Percentiles rank a stretch among this genome's conserved stretches.
These are phyloP conservation scores for Talpa occidentalis DNA, from an alignment of 2,113 vertebrate species.

Conservation along the genomic window DNA sequence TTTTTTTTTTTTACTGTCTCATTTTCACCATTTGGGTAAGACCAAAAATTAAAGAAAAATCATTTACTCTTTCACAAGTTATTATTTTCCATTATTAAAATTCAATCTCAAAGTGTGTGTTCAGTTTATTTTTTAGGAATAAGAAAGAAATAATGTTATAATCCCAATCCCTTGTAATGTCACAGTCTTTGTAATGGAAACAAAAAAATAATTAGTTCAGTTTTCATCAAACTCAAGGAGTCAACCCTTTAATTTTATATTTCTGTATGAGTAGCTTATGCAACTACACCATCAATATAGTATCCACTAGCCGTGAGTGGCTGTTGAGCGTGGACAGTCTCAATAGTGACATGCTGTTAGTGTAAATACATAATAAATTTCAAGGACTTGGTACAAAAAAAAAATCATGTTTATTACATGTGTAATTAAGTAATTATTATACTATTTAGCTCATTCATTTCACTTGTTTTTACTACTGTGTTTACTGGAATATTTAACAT, in stretches of 20 bases:
- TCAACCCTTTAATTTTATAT: not conserved
- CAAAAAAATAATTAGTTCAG: not conserved
- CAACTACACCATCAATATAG: not conserved
- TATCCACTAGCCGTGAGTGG: not conserved
- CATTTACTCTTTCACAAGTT: not conserved
- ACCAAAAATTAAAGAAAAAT: conserved; percentile 8
- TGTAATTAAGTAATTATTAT: not conserved
- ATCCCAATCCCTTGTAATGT: not conserved
- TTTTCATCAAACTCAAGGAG: not conserved
- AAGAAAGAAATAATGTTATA: conserved; percentile 2
- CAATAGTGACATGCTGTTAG: not conserved
- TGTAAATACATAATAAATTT: not conserved
- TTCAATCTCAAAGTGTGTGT: not conserved
- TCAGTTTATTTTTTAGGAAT: conserved; percentile 18
- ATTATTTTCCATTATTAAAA: not conserved
- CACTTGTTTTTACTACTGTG: not conserved
- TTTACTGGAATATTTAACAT: not conserved
- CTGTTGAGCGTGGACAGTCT: not conserved
- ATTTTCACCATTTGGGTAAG: conserved; percentile 14
- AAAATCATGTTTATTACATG: not conserved
- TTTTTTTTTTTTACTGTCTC: not conserved
- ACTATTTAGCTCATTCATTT: not conserved
- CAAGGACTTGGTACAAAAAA: not conserved
- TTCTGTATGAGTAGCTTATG: not conserved
- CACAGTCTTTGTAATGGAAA: not conserved